Evolutionary conservation across 2,113 vertebrate species (phyloP).

Genomic region (Oryzias melastigma): DNA sequence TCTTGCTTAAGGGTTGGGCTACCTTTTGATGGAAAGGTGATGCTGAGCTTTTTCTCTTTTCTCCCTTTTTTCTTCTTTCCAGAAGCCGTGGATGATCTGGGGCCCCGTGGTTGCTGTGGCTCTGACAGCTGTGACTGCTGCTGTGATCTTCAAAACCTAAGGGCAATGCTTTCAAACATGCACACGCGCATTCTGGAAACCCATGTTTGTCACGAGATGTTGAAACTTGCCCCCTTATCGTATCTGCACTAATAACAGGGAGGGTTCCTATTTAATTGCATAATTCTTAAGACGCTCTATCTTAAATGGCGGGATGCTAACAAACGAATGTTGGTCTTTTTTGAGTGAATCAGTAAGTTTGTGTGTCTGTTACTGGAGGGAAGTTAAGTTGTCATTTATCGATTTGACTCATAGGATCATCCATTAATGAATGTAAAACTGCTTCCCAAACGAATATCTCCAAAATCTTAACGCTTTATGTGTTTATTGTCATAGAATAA

Average conservation of each 20-base stretch:
- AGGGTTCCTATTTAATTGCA: slow-evolving; percentile 63
- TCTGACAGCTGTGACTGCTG: slow-evolving; percentile 92
- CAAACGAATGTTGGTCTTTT: slow-evolving; percentile 51
- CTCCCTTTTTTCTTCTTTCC: slow-evolving; percentile 66
- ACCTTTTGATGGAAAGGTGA: slow-evolving; percentile 10
- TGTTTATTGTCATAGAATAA: slow-evolving; percentile 7
- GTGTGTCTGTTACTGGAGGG: slow-evolving; percentile 24
- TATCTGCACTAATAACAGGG: slow-evolving; percentile 59
- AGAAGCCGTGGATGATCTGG: slow-evolving; percentile 94
- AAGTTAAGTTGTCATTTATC: slow-evolving; percentile 18
- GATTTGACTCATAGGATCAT: slow-evolving; percentile 30
- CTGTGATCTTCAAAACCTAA: slow-evolving; percentile 90
- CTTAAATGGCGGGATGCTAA: slow-evolving; percentile 53
- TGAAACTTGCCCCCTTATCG: slow-evolving; percentile 41
- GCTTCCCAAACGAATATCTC: slow-evolving; percentile 17
- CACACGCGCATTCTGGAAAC: slow-evolving; percentile 17
- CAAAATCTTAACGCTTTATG: slow-evolving; percentile 21
- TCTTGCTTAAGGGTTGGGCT: slow-evolving; percentile 41
- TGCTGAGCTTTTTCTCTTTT: slow-evolving; percentile 21
- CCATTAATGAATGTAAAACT: slow-evolving; percentile 64
- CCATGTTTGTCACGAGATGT: slow-evolving; percentile 32
- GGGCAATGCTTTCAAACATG: slow-evolving; percentile 41
- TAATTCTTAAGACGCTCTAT: slow-evolving; percentile 58
- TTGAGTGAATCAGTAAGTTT: slow-evolving; percentile 38
- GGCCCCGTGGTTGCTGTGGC: slow-evolving; percentile 90